Conservation (phyloP, 92 coral and sea anemone genomes). For the Meandrina meandrites region DNA sequence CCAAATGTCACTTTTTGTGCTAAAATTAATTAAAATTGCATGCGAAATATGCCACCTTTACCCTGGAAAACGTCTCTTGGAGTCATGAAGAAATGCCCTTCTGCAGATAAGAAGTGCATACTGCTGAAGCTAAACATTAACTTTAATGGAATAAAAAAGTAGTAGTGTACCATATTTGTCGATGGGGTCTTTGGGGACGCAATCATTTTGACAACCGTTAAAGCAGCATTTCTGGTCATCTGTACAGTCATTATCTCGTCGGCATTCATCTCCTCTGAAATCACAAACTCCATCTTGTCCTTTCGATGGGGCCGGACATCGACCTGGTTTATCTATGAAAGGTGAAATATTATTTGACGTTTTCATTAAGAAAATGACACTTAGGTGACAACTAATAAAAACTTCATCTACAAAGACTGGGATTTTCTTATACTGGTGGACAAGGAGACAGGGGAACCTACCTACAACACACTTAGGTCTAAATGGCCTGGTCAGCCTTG, state of each 20-base stretch:
- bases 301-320: conserved; percentile 41
- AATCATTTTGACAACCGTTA: conserved; percentile 73
- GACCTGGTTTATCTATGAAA: conserved; percentile 30
- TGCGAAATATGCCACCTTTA: neutral
- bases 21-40: neutral
- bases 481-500: conserved; percentile 73
- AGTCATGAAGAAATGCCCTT: neutral
- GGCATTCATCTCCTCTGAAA: conserved; percentile 56
- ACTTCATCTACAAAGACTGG: neutral
- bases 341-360: neutral
- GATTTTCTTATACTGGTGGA: neutral
- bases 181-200: conserved; percentile 56
- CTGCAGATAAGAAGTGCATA: neutral
- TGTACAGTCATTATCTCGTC: conserved; percentile 55
- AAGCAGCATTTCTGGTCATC: conserved; percentile 64
- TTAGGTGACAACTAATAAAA: neutral
- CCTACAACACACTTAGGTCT: conserved; percentile 79
- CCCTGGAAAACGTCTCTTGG: neutral
- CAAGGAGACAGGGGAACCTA: conserved; percentile 6
- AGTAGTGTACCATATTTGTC: conserved; percentile 56
- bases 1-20: neutral
- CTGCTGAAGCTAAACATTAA: neutral
- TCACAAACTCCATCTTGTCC: conserved; percentile 58
- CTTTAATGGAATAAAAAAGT: neutral
- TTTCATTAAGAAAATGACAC: neutral